phyloP scores from a whole-genome alignment of 2,113 vertebrate species.

The Machaerirhynchus nigripectus region DNA sequence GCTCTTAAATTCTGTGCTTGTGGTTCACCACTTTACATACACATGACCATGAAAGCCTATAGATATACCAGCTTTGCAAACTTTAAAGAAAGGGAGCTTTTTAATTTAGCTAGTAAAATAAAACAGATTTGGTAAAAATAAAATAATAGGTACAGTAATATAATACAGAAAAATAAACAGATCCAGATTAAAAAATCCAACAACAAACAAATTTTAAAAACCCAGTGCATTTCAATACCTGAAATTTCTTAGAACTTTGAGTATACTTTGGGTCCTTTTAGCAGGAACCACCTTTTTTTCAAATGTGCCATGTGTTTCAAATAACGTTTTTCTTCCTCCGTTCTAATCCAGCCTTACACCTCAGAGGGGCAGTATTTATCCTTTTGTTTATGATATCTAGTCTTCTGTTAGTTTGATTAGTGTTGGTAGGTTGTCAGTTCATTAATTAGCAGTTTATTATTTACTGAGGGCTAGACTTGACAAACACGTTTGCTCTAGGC shows the following conservation, averaged over 20 bases:
- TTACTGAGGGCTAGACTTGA: neutral
- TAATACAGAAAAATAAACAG: neutral
- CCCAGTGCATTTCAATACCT: neutral
- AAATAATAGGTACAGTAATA: neutral
- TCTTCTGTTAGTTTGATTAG: neutral
- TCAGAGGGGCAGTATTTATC: neutral
- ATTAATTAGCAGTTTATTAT: neutral
- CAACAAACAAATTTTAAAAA: neutral
- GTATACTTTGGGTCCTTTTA: neutral
- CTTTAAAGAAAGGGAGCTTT: neutral
- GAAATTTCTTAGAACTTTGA: neutral
- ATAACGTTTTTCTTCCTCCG: neutral
- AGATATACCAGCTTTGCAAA: neutral
- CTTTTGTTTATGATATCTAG: neutral
- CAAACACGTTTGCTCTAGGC: neutral
- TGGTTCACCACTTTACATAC: neutral
- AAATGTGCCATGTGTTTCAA: neutral
- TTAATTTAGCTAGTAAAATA: neutral
- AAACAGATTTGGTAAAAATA: neutral
- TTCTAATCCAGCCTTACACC: neutral
- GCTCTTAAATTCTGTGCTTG: neutral
- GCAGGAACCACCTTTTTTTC: neutral
- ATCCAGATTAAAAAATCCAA: neutral
- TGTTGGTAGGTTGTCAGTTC: neutral
- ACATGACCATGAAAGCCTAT: neutral